Evolutionary conservation across 2,113 vertebrate genomes (phyloP).

Genomic region (Tragelaphus scriptus): DNA sequence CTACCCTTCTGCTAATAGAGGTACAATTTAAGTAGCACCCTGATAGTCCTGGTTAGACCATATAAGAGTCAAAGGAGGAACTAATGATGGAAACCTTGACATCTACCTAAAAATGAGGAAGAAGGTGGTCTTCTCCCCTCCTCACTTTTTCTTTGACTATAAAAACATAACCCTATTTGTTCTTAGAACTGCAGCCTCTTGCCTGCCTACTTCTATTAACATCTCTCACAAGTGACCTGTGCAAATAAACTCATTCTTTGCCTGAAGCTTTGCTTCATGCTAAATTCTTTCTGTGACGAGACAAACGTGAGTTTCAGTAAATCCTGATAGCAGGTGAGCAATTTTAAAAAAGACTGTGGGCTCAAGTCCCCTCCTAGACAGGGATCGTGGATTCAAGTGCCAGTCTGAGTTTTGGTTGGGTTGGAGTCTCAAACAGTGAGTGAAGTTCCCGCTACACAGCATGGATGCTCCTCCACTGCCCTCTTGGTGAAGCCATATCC

Average conservation of each 20-base stretch:
- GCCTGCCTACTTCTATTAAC: not conserved
- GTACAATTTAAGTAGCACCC: not conserved
- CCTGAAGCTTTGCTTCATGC: not conserved
- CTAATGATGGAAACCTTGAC: not conserved
- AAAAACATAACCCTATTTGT: not conserved
- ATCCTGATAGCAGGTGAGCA: not conserved
- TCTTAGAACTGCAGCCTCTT: not conserved
- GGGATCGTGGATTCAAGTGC: not conserved
- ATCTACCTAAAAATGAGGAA: not conserved
- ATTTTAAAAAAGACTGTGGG: not conserved
- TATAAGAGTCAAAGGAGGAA: not conserved
- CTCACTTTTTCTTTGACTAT: not conserved
- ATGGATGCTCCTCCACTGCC: fast-evolving
- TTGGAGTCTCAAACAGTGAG: not conserved
- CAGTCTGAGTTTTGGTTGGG: not conserved
- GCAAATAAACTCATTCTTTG: not conserved
- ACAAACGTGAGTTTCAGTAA: not conserved
- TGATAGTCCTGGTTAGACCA: not conserved
- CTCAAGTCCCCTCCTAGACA: not conserved
- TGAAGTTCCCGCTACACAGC: not conserved
- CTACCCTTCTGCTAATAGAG: not conserved
- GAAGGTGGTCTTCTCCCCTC: not conserved
- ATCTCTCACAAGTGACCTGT: not conserved
- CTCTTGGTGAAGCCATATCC: not conserved
- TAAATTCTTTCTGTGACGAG: not conserved